Base-by-base conservation (phyloP, 2,797 vertebrate species). In the Margarornis squamiger region DNA sequence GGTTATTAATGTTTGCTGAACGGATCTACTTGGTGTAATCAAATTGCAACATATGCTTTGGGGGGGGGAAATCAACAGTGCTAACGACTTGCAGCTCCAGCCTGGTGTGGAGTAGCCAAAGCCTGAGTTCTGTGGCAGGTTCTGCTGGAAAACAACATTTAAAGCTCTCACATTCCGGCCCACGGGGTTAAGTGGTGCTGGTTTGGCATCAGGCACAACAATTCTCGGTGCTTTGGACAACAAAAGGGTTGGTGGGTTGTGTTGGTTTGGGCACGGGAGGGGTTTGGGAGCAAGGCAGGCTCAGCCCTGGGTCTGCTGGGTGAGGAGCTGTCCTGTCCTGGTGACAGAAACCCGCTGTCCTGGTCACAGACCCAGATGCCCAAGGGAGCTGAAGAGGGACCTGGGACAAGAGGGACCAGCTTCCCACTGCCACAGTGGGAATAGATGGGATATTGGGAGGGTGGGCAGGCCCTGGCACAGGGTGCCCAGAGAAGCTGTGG, bases 1-100 rank as follows among this genome's bases (percentile, higher is more conserved):
- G 70, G 66, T 71, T 48, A 6, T 74, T 80, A 32, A 34, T 62
- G 84, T 85, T 86, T 85, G 90, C 71, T 86, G 84, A 94, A 87
- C 77, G 59, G 94, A 78, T 91, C 87, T 89, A 38, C 67, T 70
- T 23, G 71, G 14, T 77, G 72, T 80, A 85, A 88, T 90, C 81
- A 72, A 73, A 91, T 67, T 57, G 71, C 38, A 78, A 24, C 81
- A 59, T 51, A 32, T 46, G 85, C 63, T 71, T 21, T 39, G 29
- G 32, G 67, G 29, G 29, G 27, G 1, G 2, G 3, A 2, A 36
- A 71, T 75, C 79, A 52, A 10, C 59, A 57, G 3, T 0, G 36
- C 72, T 76, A 91, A 84, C 1, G 14, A 57, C 45, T 65, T n/a
- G 65, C 24, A 14, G 68, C 5, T 5, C 20, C 3, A 55, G 34